Percentiles rank a stretch among this genome's conserved stretches.
These are phyloP conservation scores for Malurus alboscapulatus DNA, from an alignment of 2,113 vertebrate genomes.

Conservation along the genomic window DNA sequence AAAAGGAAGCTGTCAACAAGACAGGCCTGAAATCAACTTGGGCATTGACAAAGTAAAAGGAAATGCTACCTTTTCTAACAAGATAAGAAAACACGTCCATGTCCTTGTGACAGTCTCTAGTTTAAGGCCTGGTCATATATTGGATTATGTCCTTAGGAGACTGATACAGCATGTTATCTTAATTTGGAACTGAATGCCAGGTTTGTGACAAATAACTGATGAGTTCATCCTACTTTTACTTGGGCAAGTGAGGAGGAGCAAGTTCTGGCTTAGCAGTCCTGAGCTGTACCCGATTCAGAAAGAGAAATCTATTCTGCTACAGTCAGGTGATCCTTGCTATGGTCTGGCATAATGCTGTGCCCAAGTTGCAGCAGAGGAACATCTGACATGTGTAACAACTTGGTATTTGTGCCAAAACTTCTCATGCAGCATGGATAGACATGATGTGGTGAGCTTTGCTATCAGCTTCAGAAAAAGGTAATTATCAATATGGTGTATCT, in stretches of 20 bases:
- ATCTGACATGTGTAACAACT: background rate
- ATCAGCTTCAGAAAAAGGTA: background rate
- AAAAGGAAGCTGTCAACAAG: background rate
- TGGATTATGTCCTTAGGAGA: background rate
- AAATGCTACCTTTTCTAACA: background rate
- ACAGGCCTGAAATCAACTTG: background rate
- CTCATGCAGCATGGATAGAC: background rate
- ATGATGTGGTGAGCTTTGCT: background rate
- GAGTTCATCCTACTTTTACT: background rate
- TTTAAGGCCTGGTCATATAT: background rate
- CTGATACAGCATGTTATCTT: background rate
- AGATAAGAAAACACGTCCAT: background rate
- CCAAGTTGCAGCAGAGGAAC: background rate
- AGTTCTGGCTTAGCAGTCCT: background rate
- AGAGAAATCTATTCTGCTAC: background rate
- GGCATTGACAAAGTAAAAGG: background rate
- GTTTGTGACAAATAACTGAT: background rate
- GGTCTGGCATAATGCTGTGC: background rate
- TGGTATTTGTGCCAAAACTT: background rate
- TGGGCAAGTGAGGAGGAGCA: background rate
- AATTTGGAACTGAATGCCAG: background rate
- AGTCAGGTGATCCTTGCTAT: accelerated
- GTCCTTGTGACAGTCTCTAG: background rate
- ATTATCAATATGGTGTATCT: background rate
- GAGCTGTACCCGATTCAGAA: background rate